These are phyloP conservation scores for Therioaphis trifolii DNA, from an alignment of 2,888 invertebrate genomes.

Conservation along the genomic window DNA sequence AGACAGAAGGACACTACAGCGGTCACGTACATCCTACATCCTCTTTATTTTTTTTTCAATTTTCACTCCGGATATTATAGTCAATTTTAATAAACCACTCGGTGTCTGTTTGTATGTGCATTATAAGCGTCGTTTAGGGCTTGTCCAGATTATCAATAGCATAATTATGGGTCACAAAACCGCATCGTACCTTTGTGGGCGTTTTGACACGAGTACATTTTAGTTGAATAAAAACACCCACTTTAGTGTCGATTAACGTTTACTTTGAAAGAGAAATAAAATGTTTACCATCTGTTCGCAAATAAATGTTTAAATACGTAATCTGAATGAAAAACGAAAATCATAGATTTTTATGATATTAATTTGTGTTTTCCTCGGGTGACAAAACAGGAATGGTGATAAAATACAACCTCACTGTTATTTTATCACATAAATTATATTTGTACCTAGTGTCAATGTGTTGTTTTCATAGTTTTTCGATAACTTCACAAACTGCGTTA, in stretches of 20 bases:
- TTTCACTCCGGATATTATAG: conserved; percentile 55
- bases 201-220: conserved; percentile 50
- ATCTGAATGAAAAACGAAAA: too few species aligned
- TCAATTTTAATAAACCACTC: conserved; percentile 52
- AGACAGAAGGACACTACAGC: conserved; percentile 29
- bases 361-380: not conserved
- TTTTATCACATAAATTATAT: too few species aligned
- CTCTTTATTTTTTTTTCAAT: conserved; percentile 48
- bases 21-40: conserved; percentile 60
- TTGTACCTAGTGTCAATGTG: too few species aligned
- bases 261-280: conserved; percentile 19
- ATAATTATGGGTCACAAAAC: conserved; percentile 54
- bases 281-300: conserved; percentile 46
- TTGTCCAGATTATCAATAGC: conserved; percentile 44
- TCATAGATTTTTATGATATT: not conserved
- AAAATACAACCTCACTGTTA: not conserved
- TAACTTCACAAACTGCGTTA: too few species aligned
- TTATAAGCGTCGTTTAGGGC: conserved; percentile 1
- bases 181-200: conserved; percentile 50
- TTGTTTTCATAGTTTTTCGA: too few species aligned
- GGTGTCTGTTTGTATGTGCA: not conserved
- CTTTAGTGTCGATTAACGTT: conserved; percentile 43
- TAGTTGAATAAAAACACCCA: conserved; percentile 45
- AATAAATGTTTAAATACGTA: conserved; percentile 6
- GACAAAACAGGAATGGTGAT: not conserved